Evolutionary conservation across 2,797 vertebrate species (phyloP), one percentile per base, ranked within the genome.

Genomic region (Pantherophis vulpinus): DNA sequence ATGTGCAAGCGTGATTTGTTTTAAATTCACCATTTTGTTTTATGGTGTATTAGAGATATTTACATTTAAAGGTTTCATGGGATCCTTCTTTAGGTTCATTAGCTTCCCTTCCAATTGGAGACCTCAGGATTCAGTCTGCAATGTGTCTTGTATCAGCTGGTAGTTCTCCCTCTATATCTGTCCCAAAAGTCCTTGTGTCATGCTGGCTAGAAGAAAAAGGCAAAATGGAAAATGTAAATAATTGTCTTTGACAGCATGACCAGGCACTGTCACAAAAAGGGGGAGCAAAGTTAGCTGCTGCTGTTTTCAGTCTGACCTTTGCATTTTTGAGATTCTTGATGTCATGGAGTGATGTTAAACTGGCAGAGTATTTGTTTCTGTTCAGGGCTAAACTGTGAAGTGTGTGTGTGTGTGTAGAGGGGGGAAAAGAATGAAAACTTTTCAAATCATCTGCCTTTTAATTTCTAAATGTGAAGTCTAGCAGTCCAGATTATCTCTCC

Each of bases 271-370:
- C 58, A 89, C 27, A 58, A 66, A 83, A 83, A 83, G 74, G 27
- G 20, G 83, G 42, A 86, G 90, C 54, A 88, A 63, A 55, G 60
- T n/a, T 70, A 92, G 54, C 59, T 90, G 92, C 59, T 86, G 60
- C 79, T 86, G 55, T 89, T 79, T 88, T 91, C 87, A 89, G 87
- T 23, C 60, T 93, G 37, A 86, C 93, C 92, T 86, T 91, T 94
- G 74, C 93, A 94, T 94, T 94, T 94, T 91, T 93, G 74, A 42
- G 90, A 93, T 94, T 94, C 94, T 94, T 94, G 92, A 94, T n/a
- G 59, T 87, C 90, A 87, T 87, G 90, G 94, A 87, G 87, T 87
- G 92, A 91, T 94, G 94, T 87, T 91, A 94, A 94, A 88, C 87
- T 87, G 92, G 86, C n/a, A 59, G 74, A 89, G 60, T 93, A 89